Evolutionary conservation across 2,113 vertebrate species (phyloP), one percentile per base, ranked within the genome.

Genomic region (Scalopus aquaticus): DNA sequence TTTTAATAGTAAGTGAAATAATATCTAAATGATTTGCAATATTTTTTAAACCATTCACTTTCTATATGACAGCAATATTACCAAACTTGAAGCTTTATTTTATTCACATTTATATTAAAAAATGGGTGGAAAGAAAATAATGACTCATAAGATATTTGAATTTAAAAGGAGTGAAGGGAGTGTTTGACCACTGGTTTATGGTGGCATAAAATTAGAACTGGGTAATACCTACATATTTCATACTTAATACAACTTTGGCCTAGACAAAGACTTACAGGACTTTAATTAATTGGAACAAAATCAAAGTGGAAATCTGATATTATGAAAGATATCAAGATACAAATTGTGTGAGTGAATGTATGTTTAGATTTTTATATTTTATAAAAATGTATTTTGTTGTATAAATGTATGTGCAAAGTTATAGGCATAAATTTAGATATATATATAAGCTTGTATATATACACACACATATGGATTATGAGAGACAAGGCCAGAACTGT

Each of bases 11-110:
- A 74, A 86, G 46, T 0, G 85, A 13, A 1, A 32, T 56, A 70
- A 22, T 16, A 62, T 11, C 7, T 81, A 46, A 91, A 11, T n/a
- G 5, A 42, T 88, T 96, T 92, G 51, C 22, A 86, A n/a, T 88
- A 81, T 95, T 97, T 95, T 90, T 35, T 51, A 73, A n/a, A n/a
- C 76, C 65, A 79, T 88, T 97, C 69, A 24, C 20, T 96, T 92
- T 91, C 28, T 90, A 11, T 26, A 91, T 72, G 62, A 95, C 44
- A 90, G 44, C 22, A 95, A 67, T 95, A 80, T 16, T 82, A n/a
- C 19, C 67, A 87, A 87, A 69, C 91, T 54, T 62, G 20, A 85
- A 69, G 42, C 11, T 93, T 95, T 87, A 92, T 88, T 93, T 95
- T 91, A 65, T 74, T 80, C n/a, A 93, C 74, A 42, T n/a, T n/a